These are phyloP conservation scores for Rhinophrynus dorsalis DNA, from an alignment of 2,797 vertebrate species.

Conservation along the genomic window DNA sequence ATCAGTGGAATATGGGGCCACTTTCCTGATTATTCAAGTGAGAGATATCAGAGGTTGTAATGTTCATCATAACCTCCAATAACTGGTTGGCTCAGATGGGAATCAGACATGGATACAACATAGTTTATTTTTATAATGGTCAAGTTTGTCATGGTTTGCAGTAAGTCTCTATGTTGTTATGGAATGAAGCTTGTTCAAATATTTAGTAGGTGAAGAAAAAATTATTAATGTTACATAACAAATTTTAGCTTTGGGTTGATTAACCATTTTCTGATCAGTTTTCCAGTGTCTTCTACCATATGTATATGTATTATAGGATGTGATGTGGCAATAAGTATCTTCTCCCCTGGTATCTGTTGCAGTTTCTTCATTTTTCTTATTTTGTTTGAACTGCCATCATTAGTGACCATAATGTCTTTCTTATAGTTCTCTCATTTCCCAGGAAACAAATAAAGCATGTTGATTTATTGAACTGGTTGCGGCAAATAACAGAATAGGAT, in stretches of 20 bases:
- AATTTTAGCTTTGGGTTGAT: not conserved
- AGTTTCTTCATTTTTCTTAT: conserved; percentile 48
- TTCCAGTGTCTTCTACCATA: not conserved
- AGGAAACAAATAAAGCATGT: conserved; percentile 45
- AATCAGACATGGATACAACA: too few species aligned
- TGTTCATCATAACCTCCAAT: too few species aligned
- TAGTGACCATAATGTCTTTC: conserved; percentile 59
- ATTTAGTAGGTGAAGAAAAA: too few species aligned
- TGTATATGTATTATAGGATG: not conserved
- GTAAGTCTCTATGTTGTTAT: too few species aligned
- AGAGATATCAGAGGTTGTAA: too few species aligned
- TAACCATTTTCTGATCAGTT: not conserved
- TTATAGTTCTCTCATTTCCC: conserved; percentile 65
- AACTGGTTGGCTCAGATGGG: too few species aligned
- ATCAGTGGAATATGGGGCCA: too few species aligned
- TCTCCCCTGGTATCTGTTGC: conserved; percentile 33
- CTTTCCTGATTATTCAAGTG: too few species aligned
- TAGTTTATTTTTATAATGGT: too few species aligned
- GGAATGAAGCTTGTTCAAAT: too few species aligned
- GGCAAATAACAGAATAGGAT: conserved; percentile 54
- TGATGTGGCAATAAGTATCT: not conserved
- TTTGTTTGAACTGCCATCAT: conserved; percentile 63
- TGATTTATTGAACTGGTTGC: conserved; percentile 64
- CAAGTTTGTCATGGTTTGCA: too few species aligned
- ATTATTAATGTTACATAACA: too few species aligned